Conservation (phyloP, 2,888 invertebrate species). For the Acanthacorydalis orientalis region DNA sequence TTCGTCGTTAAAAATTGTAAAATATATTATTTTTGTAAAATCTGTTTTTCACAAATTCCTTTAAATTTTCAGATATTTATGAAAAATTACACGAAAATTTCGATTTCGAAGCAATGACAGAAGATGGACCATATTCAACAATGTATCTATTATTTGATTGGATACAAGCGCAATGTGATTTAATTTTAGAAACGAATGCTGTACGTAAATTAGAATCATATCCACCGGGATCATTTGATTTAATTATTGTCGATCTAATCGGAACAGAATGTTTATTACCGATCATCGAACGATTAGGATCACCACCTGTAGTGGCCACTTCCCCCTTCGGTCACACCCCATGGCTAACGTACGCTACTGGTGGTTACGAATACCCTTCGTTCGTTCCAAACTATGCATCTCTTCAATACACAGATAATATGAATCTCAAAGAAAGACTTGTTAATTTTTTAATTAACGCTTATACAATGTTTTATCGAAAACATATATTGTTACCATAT, state of each 20-base stretch:
- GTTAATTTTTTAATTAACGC: constrained; percentile 2
- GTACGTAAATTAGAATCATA: neutral
- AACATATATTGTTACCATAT: neutral
- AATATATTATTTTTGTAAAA: no score
- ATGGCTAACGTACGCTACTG: neutral
- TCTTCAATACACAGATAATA: constrained; percentile 1
- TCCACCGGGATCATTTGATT: constrained; percentile 2
- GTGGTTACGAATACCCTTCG: neutral
- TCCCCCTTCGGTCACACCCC: constrained; percentile 1
- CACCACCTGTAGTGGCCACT: constrained; percentile 5
- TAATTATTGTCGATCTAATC: constrained; percentile 4
- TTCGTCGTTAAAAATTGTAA: no score
- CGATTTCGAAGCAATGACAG: neutral
- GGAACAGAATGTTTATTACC: constrained; percentile 4
- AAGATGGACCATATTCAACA: neutral
- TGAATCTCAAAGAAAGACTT: constrained; percentile 4
- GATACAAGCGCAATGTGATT: neutral
- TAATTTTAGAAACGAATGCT: neutral
- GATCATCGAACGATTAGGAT: constrained; percentile 4
- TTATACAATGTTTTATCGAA: neutral
- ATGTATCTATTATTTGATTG: neutral
- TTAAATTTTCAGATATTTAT: constrained; percentile 3
- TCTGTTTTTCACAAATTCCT: no score
- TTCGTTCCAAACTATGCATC: neutral
- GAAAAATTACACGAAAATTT: neutral